Evolutionary conservation across 2,888 invertebrate genomes (phyloP), one percentile per base, ranked within the genome.

Genomic region (Pterostichus niger): DNA sequence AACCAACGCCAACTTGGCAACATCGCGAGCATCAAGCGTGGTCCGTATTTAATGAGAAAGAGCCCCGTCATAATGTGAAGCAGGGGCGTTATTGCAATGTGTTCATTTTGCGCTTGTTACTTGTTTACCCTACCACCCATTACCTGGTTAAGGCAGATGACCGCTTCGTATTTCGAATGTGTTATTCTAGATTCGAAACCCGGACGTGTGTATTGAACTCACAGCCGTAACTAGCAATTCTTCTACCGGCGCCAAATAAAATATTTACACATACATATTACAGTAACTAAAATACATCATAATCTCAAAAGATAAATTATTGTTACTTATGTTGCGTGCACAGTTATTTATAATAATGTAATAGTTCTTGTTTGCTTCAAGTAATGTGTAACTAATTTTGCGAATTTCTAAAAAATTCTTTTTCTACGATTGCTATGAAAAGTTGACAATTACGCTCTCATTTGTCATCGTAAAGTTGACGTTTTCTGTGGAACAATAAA

Each of bases 61-160:
- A 77, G 15, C 54, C 59, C 40, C 64, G 68, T 71, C 68, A 75
- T 75, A 75, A 77, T 56, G 56, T 54, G 59, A 15, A 35, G 59
- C 77, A 54, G 59, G 59, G 77, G 77, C 77, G 77, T 77, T 77
- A 77, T 77, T 77, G 56, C 77, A 77, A 56, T 56, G 49, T 15
- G 76, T 56, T 75, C 52, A 2, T 77, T 54, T 77, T 40, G 11
- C 33, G 77, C 59, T 44, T 56, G 54, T 77, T 77, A 56, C 59
- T 44, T 56, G 54, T 77, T 77, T 59, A 77, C 75, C 52, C 31
- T 46, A 73, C 73, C 73, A 46, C 11, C 33, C 64, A 64, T 64
- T 64, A 71, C 68, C 68, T 71, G 68, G 31, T 49, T 75, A 75
- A 49, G 75, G 52, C 75, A 11, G 52, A 75, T 75, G 75, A 52